Conservation (phyloP, 1,140 invertebrate species). For the Heterodera carotae region DNA sequence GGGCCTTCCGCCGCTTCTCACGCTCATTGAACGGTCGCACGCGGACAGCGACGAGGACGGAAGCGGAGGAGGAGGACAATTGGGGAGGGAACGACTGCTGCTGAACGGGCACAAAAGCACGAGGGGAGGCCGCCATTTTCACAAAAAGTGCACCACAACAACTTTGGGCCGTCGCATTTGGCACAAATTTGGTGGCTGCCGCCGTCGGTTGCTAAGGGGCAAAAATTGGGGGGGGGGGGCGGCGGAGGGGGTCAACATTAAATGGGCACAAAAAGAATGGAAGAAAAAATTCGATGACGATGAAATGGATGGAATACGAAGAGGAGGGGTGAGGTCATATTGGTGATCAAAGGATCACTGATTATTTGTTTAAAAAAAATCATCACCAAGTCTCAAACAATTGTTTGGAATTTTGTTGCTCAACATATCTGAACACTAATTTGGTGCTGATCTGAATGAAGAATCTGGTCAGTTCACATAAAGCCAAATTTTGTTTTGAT, state of each 20-base stretch:
- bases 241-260: neutral
- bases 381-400: too few species aligned
- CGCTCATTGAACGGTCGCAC: constrained; percentile 72
- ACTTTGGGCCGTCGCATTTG: neutral
- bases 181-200: constrained; percentile 9
- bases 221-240: neutral
- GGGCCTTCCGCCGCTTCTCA: constrained; percentile 70
- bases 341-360: too few species aligned
- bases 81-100: neutral
- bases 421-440: too few species aligned
- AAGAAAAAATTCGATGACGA: too few species aligned
- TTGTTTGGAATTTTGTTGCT: too few species aligned
- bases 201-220: neutral
- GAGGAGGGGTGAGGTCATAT: too few species aligned
- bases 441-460: too few species aligned
- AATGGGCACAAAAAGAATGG: constrained; percentile 3
- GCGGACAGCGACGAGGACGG: constrained; percentile 71
- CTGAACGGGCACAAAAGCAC: neutral
- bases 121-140: neutral
- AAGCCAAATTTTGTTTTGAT: too few species aligned
- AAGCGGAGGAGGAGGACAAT: neutral
- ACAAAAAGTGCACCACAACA: neutral
- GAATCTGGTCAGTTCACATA: too few species aligned
- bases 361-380: too few species aligned
- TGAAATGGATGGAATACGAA: too few species aligned